These are phyloP conservation scores for Pseudoatta argentina DNA, from an alignment of 1,140 invertebrate species.

Conservation along the genomic window DNA sequence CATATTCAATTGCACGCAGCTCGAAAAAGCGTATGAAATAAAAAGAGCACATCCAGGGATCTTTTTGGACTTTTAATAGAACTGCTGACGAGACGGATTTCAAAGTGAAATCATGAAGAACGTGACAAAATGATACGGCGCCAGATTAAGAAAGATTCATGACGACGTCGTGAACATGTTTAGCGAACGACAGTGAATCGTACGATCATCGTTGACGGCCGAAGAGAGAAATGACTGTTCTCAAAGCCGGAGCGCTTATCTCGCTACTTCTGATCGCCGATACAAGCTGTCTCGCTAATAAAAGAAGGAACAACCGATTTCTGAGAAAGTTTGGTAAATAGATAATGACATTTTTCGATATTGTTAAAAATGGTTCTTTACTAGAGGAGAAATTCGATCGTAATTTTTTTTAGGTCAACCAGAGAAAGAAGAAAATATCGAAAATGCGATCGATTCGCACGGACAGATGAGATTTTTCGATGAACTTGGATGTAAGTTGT, in stretches of 20 bases:
- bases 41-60: not conserved
- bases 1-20: not conserved
- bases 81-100: not conserved
- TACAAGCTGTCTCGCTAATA: constrained; percentile 43
- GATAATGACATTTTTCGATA: not conserved
- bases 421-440: constrained; percentile 69
- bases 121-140: constrained; percentile 35
- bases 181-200: constrained; percentile 41
- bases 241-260: constrained; percentile 35
- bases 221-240: constrained; percentile 16
- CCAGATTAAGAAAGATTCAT: not conserved
- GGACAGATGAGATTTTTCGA: constrained; percentile 87
- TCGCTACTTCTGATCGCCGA: constrained; percentile 14
- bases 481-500: constrained; percentile 87
- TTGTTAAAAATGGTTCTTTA: not conserved
- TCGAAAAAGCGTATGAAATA: constrained; percentile 15
- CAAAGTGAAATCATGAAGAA: constrained; percentile 21
- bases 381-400: not conserved
- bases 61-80: constrained; percentile 14
- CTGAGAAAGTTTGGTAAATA: constrained; percentile 77
- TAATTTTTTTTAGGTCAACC: constrained; percentile 72
- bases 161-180: constrained; percentile 45
- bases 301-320: constrained; percentile 82
- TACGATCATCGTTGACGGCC: constrained; percentile 17
- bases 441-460: constrained; percentile 73